phyloP scores from a whole-genome alignment of 2,888 invertebrate species.

The Eulithis prunata region DNA sequence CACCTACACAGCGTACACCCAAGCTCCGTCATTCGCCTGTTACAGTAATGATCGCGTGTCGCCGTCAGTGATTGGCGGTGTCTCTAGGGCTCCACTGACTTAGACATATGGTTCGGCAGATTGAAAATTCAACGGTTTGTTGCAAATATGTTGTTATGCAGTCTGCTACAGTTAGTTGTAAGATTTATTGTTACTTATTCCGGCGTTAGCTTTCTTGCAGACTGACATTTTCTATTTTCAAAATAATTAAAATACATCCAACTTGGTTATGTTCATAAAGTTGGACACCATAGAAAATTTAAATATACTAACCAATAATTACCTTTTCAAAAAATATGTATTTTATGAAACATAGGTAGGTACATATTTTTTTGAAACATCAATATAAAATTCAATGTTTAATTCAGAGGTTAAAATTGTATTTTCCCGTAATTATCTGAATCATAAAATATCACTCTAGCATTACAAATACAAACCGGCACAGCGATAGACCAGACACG shows the following conservation, averaged over 20 bases:
- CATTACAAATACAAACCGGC: constrained; percentile 13
- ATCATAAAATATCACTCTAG: no score
- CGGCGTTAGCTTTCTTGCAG: neutral
- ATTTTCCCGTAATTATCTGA: no score
- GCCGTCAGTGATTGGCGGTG: constrained; percentile 55
- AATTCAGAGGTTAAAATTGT: no score
- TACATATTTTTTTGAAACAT: no score
- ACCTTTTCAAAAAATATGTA: no score
- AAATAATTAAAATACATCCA: neutral
- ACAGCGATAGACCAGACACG: constrained; percentile 28
- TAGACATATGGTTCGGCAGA: constrained; percentile 54
- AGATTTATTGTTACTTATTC: constrained; percentile 19
- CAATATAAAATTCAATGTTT: no score
- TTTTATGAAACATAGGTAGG: no score
- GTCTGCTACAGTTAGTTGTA: constrained; percentile 22
- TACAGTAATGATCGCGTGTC: constrained; percentile 47
- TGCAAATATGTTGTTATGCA: constrained; percentile 24
- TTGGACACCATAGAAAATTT: no score
- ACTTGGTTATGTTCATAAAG: neutral
- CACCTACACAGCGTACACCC: constrained; percentile 30
- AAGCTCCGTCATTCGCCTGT: constrained; percentile 30
- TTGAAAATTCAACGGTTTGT: constrained; percentile 49
- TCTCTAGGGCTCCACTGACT: constrained; percentile 46
- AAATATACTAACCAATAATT: no score
- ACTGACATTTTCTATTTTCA: constrained; percentile 2